Percentiles rank a stretch among this genome's conserved stretches.
phyloP scores from a whole-genome alignment of 2,888 invertebrate genomes.

The Hyppa rectilinea region DNA sequence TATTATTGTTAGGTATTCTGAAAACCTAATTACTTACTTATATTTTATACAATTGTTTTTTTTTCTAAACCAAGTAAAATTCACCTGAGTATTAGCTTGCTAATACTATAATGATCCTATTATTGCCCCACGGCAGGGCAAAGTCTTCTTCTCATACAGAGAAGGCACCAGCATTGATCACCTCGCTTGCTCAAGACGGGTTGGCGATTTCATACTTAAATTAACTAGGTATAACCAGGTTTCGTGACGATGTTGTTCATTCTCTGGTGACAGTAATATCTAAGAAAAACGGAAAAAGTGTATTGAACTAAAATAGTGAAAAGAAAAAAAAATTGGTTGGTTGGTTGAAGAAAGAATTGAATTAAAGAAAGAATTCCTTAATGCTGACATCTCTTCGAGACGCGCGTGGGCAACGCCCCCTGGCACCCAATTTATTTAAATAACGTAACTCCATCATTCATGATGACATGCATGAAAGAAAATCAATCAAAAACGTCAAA shows the following conservation, averaged over 20 bases:
- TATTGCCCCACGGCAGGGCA: background rate
- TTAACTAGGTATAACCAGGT: too few species aligned
- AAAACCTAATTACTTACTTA: background rate
- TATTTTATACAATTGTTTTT: background rate
- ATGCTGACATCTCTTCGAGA: too few species aligned
- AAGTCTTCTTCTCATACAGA: background rate
- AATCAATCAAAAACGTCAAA: slow-evolving; percentile 40
- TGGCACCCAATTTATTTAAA: background rate
- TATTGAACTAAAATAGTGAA: too few species aligned
- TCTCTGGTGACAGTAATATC: background rate
- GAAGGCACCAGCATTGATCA: too few species aligned
- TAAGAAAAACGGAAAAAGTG: background rate
- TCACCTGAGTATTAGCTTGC: too few species aligned
- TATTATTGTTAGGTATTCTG: background rate
- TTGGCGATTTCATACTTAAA: background rate
- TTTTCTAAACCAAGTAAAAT: background rate
- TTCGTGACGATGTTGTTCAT: too few species aligned
- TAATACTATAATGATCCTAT: too few species aligned
- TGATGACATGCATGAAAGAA: slow-evolving; percentile 26
- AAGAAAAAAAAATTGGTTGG: too few species aligned
- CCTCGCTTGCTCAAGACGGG: background rate
- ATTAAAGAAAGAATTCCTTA: too few species aligned
- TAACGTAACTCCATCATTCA: background rate
- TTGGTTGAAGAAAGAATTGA: too few species aligned
- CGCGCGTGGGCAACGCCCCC: too few species aligned